Evolutionary conservation across 1,140 invertebrate genomes (phyloP).

Genomic region (Platorchestia sp.): DNA sequence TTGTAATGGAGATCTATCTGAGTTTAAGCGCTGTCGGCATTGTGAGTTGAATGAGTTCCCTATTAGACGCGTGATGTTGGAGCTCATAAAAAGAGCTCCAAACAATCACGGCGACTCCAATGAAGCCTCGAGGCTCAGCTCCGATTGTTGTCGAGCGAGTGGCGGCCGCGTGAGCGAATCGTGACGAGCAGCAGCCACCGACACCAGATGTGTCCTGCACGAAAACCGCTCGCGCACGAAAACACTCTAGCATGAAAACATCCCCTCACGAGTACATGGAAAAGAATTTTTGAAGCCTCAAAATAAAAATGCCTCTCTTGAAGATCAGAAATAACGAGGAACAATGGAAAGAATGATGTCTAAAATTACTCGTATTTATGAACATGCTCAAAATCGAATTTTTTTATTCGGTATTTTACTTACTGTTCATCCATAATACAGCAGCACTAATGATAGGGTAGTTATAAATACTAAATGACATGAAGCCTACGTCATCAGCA

Average conservation of each 20-base stretch:
- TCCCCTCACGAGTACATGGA: constrained; percentile 15
- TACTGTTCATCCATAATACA: not conserved
- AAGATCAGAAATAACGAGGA: not conserved
- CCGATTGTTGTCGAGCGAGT: not conserved
- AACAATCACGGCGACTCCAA: constrained; percentile 29
- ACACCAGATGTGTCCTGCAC: constrained; percentile 33
- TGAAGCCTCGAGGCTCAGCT: constrained; percentile 34
- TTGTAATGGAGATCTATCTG: constrained; percentile 39
- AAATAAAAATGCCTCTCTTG: not conserved
- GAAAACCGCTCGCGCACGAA: not conserved
- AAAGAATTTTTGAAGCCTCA: not conserved
- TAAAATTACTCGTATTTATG: not conserved
- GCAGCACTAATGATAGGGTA: not conserved
- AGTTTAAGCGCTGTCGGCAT: constrained; percentile 45
- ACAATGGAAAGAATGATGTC: not conserved
- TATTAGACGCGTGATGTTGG: constrained; percentile 17
- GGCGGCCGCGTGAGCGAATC: constrained; percentile 12
- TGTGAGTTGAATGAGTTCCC: constrained; percentile 25
- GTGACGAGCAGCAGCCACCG: not conserved
- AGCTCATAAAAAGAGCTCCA: constrained; percentile 16
- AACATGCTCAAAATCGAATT: not conserved
- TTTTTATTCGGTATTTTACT: not conserved
- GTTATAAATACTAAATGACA: not conserved
- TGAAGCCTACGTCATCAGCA: not conserved
- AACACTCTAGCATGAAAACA: constrained; percentile 3